phyloP scores from a whole-genome alignment of 2,113 vertebrate genomes.

The Eretmochelys imbricata region DNA sequence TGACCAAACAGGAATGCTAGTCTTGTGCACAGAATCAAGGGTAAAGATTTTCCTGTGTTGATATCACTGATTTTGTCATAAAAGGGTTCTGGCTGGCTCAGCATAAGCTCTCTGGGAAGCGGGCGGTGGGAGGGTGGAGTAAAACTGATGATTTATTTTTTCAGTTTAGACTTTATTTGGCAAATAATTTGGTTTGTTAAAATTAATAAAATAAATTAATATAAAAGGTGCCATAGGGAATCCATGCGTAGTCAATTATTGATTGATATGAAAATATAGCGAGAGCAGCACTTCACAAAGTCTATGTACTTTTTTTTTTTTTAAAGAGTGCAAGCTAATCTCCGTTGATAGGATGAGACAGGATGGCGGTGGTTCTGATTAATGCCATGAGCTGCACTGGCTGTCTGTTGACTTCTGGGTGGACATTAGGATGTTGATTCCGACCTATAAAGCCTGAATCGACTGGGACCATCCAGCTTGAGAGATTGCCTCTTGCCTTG shows the following conservation, averaged over 20 bases:
- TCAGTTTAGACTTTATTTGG: neutral
- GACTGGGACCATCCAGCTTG: neutral
- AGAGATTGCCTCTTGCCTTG: neutral
- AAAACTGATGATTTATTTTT: neutral
- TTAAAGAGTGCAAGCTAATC: accelerated
- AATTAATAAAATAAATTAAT: neutral
- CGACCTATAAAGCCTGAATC: neutral
- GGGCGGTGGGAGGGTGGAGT: neutral
- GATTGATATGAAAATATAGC: neutral
- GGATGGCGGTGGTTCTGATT: neutral
- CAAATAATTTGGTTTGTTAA: neutral
- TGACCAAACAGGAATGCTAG: neutral
- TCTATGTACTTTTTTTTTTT: accelerated
- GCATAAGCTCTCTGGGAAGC: neutral
- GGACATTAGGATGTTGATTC: neutral
- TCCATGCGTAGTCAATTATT: neutral
- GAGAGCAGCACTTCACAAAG: accelerated
- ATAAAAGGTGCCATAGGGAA: neutral
- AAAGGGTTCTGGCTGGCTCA: neutral
- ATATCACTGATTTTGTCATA: neutral
- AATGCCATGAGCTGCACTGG: neutral
- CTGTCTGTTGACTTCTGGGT: neutral
- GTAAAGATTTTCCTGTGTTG: neutral
- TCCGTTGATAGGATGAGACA: neutral
- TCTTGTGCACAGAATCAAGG: neutral